These are phyloP conservation scores for Eupsittula cactorum DNA, from an alignment of 2,113 vertebrate genomes.

Conservation along the genomic window DNA sequence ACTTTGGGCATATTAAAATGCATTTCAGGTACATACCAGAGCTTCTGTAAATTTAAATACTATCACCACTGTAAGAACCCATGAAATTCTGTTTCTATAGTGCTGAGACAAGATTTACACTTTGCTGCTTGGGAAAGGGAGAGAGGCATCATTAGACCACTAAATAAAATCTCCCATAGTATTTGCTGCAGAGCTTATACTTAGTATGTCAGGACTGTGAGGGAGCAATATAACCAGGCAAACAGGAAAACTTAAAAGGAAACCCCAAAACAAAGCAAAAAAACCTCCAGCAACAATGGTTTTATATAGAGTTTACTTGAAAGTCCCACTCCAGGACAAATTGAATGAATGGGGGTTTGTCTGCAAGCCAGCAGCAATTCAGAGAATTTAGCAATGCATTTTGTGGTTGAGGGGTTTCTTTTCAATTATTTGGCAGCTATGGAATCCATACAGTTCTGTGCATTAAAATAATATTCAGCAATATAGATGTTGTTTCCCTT, in stretches of 20 bases:
- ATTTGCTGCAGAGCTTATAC: conserved; percentile 12
- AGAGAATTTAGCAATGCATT: background rate
- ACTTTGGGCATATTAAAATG: conserved; percentile 64
- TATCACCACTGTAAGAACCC: background rate
- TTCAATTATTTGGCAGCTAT: background rate
- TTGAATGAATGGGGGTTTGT: background rate
- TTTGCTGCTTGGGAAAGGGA: background rate
- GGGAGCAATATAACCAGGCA: background rate
- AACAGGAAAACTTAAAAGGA: background rate
- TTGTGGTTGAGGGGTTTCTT: background rate
- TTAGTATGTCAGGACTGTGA: background rate
- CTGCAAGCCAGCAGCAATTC: background rate
- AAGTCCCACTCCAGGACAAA: background rate
- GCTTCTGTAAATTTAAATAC: conserved; percentile 27
- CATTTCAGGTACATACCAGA: conserved; percentile 33
- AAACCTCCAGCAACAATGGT: background rate
- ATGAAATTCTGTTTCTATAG: background rate
- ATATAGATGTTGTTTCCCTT: background rate
- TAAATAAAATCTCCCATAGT: background rate
- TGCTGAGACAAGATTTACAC: background rate
- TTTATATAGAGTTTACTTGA: background rate
- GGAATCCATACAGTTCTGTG: background rate
- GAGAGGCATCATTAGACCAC: background rate
- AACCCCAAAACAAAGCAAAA: background rate
- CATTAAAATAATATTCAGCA: background rate